Base-by-base conservation (phyloP, 2,113 vertebrate species). In the Callipepla squamata region DNA sequence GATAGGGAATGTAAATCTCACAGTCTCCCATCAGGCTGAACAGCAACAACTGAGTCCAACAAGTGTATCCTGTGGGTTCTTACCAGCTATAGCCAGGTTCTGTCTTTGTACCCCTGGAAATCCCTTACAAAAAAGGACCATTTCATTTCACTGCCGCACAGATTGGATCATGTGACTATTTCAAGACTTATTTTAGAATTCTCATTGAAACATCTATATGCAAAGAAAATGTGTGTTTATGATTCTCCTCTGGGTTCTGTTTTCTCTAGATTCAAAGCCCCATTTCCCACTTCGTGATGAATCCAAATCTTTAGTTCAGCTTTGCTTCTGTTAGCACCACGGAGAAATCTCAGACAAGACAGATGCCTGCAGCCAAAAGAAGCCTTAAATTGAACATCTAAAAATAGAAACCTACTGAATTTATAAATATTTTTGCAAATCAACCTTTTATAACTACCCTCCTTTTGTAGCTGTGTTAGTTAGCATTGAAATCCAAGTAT, bases 351-450 rank as follows among this genome's bases (percentile, higher is more conserved):
- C 87, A 89, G 90, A 92, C 87, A 93, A 96, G 92, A 89, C 91
- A 94, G 92, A 94, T 92, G 91, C 90, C 95, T 95, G 83, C 89
- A 94, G 96, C 87, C 87, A 94, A 89, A 78, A 93, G 84, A 87
- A 96, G 87, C 83, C 82, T 75, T 85, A 94, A 89, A 96, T 28
- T 94, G 76, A 92, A 72, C 85, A 91, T 26, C 94, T 87, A 92
- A 94, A 96, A 92, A 94, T 93, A 92, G 88, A 85, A 90, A 84
- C 86, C 94, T 92, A 50, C 72, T 85, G 87, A 82, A 95, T 81
- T 87, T 92, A 88, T 85, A 93, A 92, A 94, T 85, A 90, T 92
- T 94, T 89, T 92, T 95, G 77, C 85, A 92, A 94, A 96, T 84
- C 83, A 79, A 80, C 92, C 90, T 92, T 95, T 94, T 93, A 53